These are phyloP conservation scores for Dusona sp. DNA, from an alignment of 2,888 invertebrate species.

Conservation along the genomic window DNA sequence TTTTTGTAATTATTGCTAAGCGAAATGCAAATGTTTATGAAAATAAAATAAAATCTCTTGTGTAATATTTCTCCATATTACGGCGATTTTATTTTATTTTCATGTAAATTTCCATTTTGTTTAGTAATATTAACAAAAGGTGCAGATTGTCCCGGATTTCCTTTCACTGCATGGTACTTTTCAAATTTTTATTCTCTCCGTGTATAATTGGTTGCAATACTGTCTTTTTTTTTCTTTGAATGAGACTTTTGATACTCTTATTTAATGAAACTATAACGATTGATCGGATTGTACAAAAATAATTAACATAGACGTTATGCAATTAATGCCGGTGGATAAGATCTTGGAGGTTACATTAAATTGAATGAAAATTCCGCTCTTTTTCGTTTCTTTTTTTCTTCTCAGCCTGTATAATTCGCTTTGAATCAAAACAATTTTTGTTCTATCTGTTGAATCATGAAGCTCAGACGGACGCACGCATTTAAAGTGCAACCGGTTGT, in stretches of 20 bases:
- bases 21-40: no score
- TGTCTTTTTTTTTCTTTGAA: background rate
- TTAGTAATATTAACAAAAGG: no score
- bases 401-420: background rate
- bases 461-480: conserved; percentile 18
- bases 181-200: no score
- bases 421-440: background rate
- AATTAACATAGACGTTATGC: background rate
- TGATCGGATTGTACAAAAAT: background rate
- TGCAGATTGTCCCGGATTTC: no score
- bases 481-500: conserved; percentile 25
- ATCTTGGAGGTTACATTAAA: background rate
- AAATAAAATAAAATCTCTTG: no score
- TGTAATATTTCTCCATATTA: no score
- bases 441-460: conserved; percentile 7
- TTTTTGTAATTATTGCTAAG: no score
- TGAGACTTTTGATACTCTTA: background rate
- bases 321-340: conserved; percentile 2
- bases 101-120: no score
- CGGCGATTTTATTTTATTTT: no score
- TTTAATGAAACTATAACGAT: background rate
- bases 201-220: background rate
- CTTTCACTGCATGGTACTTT: no score
- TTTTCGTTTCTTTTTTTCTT: conserved; percentile 18
- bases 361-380: conserved; percentile 34